Evolutionary conservation across 2,888 invertebrate species (phyloP), one percentile per base, ranked within the genome.

Genomic region (Allacma fusca): DNA sequence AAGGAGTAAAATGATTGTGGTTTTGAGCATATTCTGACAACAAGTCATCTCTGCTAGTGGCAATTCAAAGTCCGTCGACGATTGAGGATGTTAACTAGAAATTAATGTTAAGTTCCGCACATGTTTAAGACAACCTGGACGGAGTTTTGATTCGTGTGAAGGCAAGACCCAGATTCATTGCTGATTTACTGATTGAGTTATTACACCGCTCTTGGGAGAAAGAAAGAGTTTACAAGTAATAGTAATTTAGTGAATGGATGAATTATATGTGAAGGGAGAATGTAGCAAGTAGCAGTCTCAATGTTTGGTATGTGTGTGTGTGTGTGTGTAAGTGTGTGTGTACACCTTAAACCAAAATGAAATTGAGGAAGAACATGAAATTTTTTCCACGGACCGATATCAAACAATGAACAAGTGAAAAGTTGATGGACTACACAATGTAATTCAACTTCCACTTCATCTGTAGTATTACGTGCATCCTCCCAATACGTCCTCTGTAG

Each of bases 111-210:
- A 34, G 68, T 68, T 68, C 68, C 68, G 68, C 34, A 68, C 34
- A 68, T 29, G 34, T 29, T 29, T 68, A 50, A 12, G 19, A 50
- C 5, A 4, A 50, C 50, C 5, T 50, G 34, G 9, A 34, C 50
- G 50, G 50, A 50, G 50, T 50, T 50, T 50, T 50, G 50, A 50
- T 50, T 50, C 50, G 50, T 57, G 59, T 62, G 62, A 62, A 34
- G 50, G 50, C 65, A 29, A 76, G 76, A 62, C 76, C 76, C 76
- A 76, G 64, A 69, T 75, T 68, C 75, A 44, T 62, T 70, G 70
- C 76, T 76, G 76, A 76, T 76, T 70, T 70, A 64, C 69, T 70
- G 76, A 76, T 76, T 76, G 76, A 76, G 76, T 76, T 76, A 76
- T 76, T 76, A 76, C 69, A 69, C 62, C 70, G 70, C 70, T 76